phyloP scores from a whole-genome alignment of 2,113 vertebrate species.

The Nannospalax galili region DNA sequence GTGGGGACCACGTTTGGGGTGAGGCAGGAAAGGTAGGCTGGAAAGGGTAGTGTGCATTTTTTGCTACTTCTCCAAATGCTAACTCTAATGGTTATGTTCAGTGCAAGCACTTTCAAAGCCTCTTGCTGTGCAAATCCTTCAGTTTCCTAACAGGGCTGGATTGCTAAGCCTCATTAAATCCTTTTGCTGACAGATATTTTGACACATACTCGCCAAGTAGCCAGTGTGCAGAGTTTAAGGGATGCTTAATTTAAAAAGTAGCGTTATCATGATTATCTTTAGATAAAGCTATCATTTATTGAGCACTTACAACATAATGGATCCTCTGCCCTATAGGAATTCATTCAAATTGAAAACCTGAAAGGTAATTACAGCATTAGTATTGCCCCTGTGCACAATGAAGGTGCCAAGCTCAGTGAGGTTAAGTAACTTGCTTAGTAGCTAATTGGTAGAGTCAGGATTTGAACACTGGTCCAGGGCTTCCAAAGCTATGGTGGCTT shows the following conservation, averaged over 20 bases:
- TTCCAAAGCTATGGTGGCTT: background rate
- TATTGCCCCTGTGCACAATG: background rate
- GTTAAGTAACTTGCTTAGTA: background rate
- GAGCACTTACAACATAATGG: background rate
- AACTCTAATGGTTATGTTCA: background rate
- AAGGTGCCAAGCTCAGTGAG: background rate
- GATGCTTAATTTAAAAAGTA: conserved; percentile 17
- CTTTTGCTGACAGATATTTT: conserved; percentile 15
- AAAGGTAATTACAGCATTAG: background rate
- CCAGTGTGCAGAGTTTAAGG: background rate
- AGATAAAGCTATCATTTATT: background rate
- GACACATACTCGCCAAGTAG: background rate
- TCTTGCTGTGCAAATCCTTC: conserved; percentile 42
- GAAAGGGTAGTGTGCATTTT: background rate
- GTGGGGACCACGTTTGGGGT: background rate
- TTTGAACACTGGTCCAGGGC: background rate
- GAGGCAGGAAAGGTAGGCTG: background rate
- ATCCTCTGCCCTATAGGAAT: background rate
- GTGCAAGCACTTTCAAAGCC: background rate
- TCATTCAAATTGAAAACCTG: background rate
- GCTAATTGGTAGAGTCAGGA: background rate
- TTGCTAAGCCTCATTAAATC: conserved; percentile 45
- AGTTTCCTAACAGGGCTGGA: background rate
- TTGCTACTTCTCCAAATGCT: background rate
- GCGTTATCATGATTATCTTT: background rate